phyloP scores from a whole-genome alignment of 2,113 vertebrate genomes.

The Prietella phreatophila region DNA sequence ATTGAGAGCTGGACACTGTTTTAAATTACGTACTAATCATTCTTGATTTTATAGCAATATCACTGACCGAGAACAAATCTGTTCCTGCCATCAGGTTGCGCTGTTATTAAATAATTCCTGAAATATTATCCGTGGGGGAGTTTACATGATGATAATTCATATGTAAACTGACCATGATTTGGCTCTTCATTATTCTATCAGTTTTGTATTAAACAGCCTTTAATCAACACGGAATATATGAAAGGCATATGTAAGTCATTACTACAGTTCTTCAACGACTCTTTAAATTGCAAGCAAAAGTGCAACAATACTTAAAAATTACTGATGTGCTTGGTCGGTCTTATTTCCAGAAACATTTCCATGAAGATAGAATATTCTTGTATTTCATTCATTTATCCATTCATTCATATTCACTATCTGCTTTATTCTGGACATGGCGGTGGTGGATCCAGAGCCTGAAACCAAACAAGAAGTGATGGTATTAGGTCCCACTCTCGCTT shows the following conservation, averaged over 20 bases:
- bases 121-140: constrained; percentile 59
- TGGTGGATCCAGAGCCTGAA: neutral
- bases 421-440: neutral
- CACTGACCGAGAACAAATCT: neutral
- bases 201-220: constrained; percentile 2
- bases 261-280: neutral
- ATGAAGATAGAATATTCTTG: neutral
- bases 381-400: neutral
- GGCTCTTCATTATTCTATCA: neutral
- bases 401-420: neutral
- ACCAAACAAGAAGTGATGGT: neutral
- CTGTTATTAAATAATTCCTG: constrained; percentile 65
- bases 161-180: constrained; percentile 53
- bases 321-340: neutral
- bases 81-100: constrained; percentile 54
- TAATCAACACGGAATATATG: neutral
- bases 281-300: neutral
- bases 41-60: constrained; percentile 2
- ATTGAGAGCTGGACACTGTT: neutral
- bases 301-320: neutral
- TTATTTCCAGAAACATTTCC: neutral
- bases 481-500: neutral
- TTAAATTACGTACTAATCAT: neutral
- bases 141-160: constrained; percentile 56
- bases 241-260: neutral